Conservation (phyloP, 2,113 vertebrate species). For the Dasyprocta punctata region DNA sequence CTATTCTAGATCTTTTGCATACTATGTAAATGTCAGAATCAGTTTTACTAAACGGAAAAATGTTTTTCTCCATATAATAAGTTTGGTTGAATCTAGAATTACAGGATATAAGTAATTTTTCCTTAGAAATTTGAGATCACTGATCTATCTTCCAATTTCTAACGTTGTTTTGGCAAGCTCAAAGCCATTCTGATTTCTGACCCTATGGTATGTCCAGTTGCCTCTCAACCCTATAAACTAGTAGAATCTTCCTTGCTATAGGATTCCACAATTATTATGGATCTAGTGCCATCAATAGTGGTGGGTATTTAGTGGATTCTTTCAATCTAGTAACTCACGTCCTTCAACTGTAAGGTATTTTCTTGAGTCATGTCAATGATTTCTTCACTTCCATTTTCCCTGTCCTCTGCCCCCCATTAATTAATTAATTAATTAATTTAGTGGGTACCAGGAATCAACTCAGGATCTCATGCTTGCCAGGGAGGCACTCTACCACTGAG, state of each 20-base stretch:
- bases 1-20: neutral
- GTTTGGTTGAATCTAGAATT: slow-evolving; percentile 6
- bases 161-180: slow-evolving; percentile 3
- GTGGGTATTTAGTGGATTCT: neutral
- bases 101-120: neutral
- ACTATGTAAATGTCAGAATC: slow-evolving; percentile 28
- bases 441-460: neutral
- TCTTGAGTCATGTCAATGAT: neutral
- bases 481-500: too few relatives aligned
- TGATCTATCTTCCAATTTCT: slow-evolving; percentile 31
- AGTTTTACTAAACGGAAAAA: slow-evolving; percentile 34
- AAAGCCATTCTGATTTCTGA: slow-evolving; percentile 5
- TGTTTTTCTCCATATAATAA: neutral
- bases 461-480: too few relatives aligned
- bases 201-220: neutral
- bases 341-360: neutral
- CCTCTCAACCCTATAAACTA: neutral
- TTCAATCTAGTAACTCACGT: slow-evolving; percentile 9
- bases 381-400: slow-evolving; percentile 13
- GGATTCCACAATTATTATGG: neutral
- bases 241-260: neutral
- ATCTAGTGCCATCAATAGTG: neutral
- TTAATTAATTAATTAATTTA: neutral
- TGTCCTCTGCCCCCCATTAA: neutral
- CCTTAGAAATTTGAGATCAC: neutral